A percentile compares a stretch with the other conserved stretches of the same genome.
phyloP scores from a whole-genome alignment of 2,888 invertebrate species.

The Periphyllus acericola region DNA sequence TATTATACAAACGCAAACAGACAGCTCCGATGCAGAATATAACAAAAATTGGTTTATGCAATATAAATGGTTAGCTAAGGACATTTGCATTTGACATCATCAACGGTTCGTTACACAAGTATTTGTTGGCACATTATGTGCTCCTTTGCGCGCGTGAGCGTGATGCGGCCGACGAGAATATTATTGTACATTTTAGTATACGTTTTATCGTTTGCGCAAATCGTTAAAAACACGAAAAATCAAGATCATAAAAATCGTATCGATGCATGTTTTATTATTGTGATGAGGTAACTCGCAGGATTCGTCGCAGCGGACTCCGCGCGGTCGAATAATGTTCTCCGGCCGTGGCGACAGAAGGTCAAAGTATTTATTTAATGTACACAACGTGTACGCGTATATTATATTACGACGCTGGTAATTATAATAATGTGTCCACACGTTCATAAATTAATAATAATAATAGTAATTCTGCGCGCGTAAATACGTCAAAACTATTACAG shows the following conservation, averaged over 20 bases:
- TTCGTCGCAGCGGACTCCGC: background rate
- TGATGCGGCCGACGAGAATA: too few species aligned
- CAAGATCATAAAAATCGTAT: background rate
- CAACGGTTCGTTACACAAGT: too few species aligned
- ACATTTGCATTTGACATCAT: too few species aligned
- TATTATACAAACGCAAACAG: too few species aligned
- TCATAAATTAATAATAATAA: background rate
- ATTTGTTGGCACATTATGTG: background rate
- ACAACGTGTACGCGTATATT: too few species aligned
- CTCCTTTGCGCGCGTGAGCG: background rate
- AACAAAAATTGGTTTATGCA: too few species aligned
- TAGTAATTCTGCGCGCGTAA: background rate
- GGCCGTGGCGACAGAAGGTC: background rate
- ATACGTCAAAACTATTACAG: slow-evolving; percentile 1
- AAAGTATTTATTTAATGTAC: background rate
- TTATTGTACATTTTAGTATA: too few species aligned
- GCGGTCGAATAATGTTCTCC: background rate
- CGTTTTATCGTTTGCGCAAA: background rate
- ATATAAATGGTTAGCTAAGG: too few species aligned
- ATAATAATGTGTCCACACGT: background rate
- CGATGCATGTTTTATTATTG: background rate
- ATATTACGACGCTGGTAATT: background rate
- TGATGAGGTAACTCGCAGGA: background rate
- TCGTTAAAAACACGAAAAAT: background rate
- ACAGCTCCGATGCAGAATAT: too few species aligned